phyloP scores from a whole-genome alignment of 2,888 invertebrate species.

The Hemaris fuciformis region DNA sequence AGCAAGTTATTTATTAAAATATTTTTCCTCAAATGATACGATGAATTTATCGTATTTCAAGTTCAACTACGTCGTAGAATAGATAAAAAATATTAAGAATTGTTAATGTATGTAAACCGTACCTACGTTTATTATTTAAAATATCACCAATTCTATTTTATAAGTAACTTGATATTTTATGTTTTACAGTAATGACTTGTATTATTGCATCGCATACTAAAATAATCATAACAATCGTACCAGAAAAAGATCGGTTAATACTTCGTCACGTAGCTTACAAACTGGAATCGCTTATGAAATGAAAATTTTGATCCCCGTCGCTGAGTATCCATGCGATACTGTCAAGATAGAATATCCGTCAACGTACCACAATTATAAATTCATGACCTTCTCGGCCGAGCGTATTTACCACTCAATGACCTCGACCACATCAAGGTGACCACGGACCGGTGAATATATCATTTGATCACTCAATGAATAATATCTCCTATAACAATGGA shows the following conservation, averaged over 20 bases:
- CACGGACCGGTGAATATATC: neutral
- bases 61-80: too few relatives aligned
- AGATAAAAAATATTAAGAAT: too few relatives aligned
- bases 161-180: too few relatives aligned
- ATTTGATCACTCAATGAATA: neutral
- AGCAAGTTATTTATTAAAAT: too few relatives aligned
- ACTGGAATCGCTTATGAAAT: neutral
- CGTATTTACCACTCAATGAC: constrained; percentile 13
- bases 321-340: neutral
- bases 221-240: too few relatives aligned
- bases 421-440: constrained; percentile 18
- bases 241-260: neutral
- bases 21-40: too few relatives aligned
- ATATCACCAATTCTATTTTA: too few relatives aligned
- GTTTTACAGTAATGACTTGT: too few relatives aligned
- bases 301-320: neutral
- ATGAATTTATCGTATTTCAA: too few relatives aligned
- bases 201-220: too few relatives aligned
- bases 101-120: too few relatives aligned
- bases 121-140: too few relatives aligned
- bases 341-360: neutral
- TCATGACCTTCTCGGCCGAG: constrained; percentile 15
- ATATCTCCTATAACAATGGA: neutral
- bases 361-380: constrained; percentile 14
- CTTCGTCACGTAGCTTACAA: neutral